Conservation (phyloP, 2,888 invertebrate genomes). For the Nebria brevicollis region DNA sequence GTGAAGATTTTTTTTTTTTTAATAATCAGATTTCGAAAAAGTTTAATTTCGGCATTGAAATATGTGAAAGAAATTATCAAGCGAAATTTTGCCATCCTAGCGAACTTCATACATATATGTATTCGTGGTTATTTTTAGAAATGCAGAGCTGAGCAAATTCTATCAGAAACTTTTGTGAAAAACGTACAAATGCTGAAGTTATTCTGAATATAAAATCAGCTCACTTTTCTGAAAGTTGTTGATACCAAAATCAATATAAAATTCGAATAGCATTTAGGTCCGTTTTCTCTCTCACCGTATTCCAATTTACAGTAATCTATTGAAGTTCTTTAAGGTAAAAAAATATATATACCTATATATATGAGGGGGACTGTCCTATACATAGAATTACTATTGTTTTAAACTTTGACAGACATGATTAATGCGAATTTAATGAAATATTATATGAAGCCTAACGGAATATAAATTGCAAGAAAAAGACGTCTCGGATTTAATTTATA, state of each 20-base stretch:
- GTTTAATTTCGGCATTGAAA: not conserved
- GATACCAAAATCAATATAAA: not conserved
- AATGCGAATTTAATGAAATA: too few relatives aligned
- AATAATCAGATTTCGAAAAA: not conserved
- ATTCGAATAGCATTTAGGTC: not conserved
- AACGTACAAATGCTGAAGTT: not conserved
- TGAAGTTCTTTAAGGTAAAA: too few relatives aligned
- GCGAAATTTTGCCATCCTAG: not conserved
- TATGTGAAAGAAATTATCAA: not conserved
- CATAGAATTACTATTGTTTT: too few relatives aligned
- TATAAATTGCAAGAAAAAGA: too few relatives aligned
- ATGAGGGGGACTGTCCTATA: too few relatives aligned
- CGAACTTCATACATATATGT: not conserved
- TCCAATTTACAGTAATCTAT: too few relatives aligned
- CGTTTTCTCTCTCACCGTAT: too few relatives aligned
- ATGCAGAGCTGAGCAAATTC: not conserved
- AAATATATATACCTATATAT: too few relatives aligned
- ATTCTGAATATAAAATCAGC: not conserved
- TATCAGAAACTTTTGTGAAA: not conserved
- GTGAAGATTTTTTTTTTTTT: not conserved
- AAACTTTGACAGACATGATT: too few relatives aligned
- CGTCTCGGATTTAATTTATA: too few relatives aligned
- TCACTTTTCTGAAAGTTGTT: not conserved
- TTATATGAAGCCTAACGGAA: too few relatives aligned
- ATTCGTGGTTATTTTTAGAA: not conserved